Conservation (phyloP, 2,797 vertebrate species). For the Centropyge bicolor region DNA sequence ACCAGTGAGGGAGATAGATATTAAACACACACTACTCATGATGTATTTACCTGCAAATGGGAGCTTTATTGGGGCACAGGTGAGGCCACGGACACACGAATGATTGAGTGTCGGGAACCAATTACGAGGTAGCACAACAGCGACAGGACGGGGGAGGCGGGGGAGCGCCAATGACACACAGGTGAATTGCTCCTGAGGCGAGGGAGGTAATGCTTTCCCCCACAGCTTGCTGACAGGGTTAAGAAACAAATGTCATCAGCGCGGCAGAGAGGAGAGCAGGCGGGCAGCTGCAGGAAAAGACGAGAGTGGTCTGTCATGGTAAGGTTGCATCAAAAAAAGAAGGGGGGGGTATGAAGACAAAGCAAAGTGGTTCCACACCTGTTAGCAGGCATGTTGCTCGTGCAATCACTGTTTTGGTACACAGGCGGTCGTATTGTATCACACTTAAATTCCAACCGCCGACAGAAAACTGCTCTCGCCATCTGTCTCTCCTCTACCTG, state of each 20-base stretch:
- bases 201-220: conserved; percentile 27
- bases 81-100: conserved; percentile 29
- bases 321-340: conserved; percentile 12
- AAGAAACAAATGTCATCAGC: conserved; percentile 66
- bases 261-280: conserved; percentile 27
- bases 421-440: conserved; percentile 34
- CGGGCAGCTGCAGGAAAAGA: conserved; percentile 42
- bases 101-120: conserved; percentile 15
- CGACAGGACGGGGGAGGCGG: conserved; percentile 23
- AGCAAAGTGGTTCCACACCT: conserved; percentile 46
- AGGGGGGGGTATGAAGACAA: conserved; percentile 1
- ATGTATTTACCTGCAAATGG: conserved; percentile 19
- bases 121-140: conserved; percentile 34
- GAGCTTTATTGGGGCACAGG: not conserved
- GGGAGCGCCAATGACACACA: conserved; percentile 38
- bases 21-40: not conserved
- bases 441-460: conserved; percentile 52
- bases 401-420: conserved; percentile 53
- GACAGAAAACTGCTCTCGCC: conserved; percentile 34
- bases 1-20: conserved; percentile 23
- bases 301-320: conserved; percentile 3
- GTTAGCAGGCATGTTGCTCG: conserved; percentile 36
- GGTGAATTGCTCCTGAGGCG: conserved; percentile 50
- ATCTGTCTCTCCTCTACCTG: conserved; percentile 73
- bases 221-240: conserved; percentile 53